Evolutionary conservation across 2,113 vertebrate genomes (phyloP), one percentile per base, ranked within the genome.

Genomic region (Spheniscus mendiculus): DNA sequence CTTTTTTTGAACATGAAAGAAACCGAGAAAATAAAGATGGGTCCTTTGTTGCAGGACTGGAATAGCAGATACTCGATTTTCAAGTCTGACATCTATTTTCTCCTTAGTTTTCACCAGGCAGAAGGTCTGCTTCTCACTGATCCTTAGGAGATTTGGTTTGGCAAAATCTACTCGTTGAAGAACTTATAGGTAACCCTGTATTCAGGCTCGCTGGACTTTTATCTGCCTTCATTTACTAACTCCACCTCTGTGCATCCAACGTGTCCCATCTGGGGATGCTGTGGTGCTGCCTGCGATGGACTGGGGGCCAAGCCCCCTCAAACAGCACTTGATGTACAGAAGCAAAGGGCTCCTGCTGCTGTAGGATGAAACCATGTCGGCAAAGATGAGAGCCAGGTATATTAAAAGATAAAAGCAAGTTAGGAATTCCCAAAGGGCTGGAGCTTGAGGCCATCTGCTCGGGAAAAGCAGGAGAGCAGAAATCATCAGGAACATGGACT

Each of bases 1-100:
- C 78, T 83, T 62, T 76, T 93, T 93, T 56, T 23, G 3, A 95
- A 93, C 89, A 94, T 96, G 89, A 96, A 96, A 96, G 96, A 87
- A 94, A 63, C 15, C 4, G 65, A 84, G 80, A 94, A 95, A 95
- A 95, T 94, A 95, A 91, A 95, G 93, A 93, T 67, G 45, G 65
- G 32, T n/a, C 72, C 52, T 96, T 96, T 95, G 94, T 93, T 74
- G 61, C 61, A 73, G 69, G 55, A 92, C 76, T 89, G 55, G 42
- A 92, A 96, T 94, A 66, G 72, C 76, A 82, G 80, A 89, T 53
- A 94, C 53, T 94, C 5, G 0, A 40, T 96, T 89, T 96, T 58
- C 45, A 93, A 81, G 89, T 50, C 67, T 50, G 29, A 38, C 32
- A 34, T 40, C 62, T 77, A 47, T 76, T 93, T 94, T 86, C 86